Conservation (phyloP, 2,113 vertebrate species). For the Amazona guildingii region DNA sequence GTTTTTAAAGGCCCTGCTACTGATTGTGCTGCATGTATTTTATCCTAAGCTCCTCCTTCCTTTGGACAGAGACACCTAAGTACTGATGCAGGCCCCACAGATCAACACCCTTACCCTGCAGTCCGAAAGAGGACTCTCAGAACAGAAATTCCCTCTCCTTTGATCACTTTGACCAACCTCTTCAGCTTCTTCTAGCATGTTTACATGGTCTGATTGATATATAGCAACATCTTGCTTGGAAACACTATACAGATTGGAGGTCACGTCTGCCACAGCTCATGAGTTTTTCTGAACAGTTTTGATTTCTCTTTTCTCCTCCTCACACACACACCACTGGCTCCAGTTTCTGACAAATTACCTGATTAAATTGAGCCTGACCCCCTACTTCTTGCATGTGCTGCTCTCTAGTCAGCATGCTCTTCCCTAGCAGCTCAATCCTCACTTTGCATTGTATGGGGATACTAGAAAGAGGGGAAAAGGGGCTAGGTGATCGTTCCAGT, state of each 20-base stretch:
- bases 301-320: not conserved
- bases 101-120: not conserved
- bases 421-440: not conserved
- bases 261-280: not conserved
- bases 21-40: not conserved
- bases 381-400: not conserved
- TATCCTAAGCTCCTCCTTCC: not conserved
- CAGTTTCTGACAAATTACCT: not conserved
- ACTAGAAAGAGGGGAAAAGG: not conserved
- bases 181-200: not conserved
- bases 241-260: not conserved
- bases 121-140: not conserved
- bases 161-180: not conserved
- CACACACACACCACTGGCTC: not conserved
- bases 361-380: not conserved
- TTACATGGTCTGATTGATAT: not conserved
- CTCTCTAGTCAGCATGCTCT: not conserved
- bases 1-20: not conserved
- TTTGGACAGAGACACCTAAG: not conserved
- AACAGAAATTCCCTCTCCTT: not conserved
- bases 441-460: not conserved
- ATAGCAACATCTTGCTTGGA: not conserved
- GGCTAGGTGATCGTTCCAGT: not conserved
- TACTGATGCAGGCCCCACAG: not conserved
- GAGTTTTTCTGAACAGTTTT: not conserved